Evolutionary conservation across 1,140 invertebrate species (phyloP), one percentile per base, ranked within the genome.

Genomic region (Formica exsecta): DNA sequence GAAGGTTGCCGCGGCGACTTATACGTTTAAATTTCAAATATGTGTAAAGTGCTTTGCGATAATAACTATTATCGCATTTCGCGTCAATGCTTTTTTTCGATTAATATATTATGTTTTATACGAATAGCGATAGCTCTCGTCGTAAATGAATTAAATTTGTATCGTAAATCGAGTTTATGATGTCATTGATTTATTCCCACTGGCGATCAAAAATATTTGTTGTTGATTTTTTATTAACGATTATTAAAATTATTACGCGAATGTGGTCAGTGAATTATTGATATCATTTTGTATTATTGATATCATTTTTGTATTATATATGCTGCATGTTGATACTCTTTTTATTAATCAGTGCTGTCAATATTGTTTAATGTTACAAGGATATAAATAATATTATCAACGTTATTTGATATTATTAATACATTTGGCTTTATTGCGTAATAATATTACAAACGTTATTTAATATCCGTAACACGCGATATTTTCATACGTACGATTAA

Each of bases 81-180:
- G 8, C 13, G 8, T 66, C 48, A 25, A 5, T 7, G 38, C 25
- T 29, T 36, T 38, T 79, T 36, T 62, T 16, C 16, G n/a, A 13
- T 25, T 66, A 79, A 51, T 11, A 3, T n/a, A 8, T 51, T 65
- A 64, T 6, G 25, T 25, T 36, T 79, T 11, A n/a, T 8, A 19
- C 3, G 9, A 16, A 29, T 57, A 5, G 19, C 16, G n/a, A 51
- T 44, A n/a, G 11, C 13, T 66, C 36, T 41, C 41, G 61, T 76
- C 4, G 62, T 44, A 41, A 77, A 0, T 29, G 19, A 54, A 8
- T 54, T 41, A 38, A 9, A 66, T 79, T 54, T 54, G 25, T 44
- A 79, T 79, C 66, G 44, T 41, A 68, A 79, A 68, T 68, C 32
- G 3, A 38, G 8, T 13, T 51, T 66, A 16, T 25, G 3, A 36